Evolutionary conservation across 64 coral and sea anemone genomes (phyloP).

Genomic region (Exaiptasia diaphana): DNA sequence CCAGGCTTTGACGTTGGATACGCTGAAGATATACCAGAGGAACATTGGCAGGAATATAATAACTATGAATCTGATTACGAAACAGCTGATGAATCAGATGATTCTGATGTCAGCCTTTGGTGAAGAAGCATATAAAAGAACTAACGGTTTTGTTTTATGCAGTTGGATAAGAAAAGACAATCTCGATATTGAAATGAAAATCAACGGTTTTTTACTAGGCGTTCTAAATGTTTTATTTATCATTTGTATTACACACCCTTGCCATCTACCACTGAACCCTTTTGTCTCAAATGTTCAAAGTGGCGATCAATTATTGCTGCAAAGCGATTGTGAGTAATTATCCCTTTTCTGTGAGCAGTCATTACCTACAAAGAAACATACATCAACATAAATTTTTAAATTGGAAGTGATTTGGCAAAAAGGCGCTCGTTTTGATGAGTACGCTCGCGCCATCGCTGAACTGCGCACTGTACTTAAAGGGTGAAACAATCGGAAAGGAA

Average conservation of each 20-base stretch:
- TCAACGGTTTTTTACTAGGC: neutral
- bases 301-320: conserved; percentile 75
- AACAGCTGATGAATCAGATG: too few relatives aligned
- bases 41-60: neutral
- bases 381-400: neutral
- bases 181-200: too few relatives aligned
- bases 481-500: too few relatives aligned
- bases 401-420: neutral
- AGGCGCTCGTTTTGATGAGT: neutral
- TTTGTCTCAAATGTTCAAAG: conserved; percentile 60
- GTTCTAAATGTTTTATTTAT: neutral
- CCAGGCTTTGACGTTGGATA: neutral
- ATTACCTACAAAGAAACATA: conserved; percentile 56
- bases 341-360: conserved; percentile 82
- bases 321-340: conserved; percentile 85
- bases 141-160: too few relatives aligned
- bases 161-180: too few relatives aligned
- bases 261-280: conserved; percentile 68
- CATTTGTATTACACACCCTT: conserved; percentile 29
- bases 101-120: too few relatives aligned
- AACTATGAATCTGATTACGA: neutral
- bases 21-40: neutral
- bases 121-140: too few relatives aligned
- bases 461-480: too few relatives aligned
- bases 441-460: neutral